Evolutionary conservation across 2,888 invertebrate genomes (phyloP), one percentile per base, ranked within the genome.

Genomic region (Keiferia lycopersicella): DNA sequence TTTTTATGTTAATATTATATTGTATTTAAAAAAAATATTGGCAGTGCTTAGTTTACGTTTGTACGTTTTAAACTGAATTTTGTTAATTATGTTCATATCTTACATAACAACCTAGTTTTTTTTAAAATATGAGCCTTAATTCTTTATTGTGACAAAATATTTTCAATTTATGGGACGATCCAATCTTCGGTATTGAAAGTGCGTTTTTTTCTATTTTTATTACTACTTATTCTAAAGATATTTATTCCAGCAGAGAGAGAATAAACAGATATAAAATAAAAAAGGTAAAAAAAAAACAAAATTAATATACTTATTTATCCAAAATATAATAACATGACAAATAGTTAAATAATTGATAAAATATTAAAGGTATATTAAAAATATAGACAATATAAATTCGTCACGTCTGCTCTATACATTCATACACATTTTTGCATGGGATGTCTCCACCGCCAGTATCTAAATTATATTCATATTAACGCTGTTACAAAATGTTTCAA

Each of bases 371-470:
- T 34, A 10, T 34, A 16, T 14, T 45, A 45, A 45, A 45, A 45
- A 16, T 45, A 14, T 45, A 41, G 41, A 45, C 45, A 45, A 45
- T n/a, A 16, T 45, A 45, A 45, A 45, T 45, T 45, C 45, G 45
- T 45, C 45, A n/a, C 45, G 16, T 45, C 45, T 45, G 8, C n/a
- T 41, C 14, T 12, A 2, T n/a, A n/a, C 45, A 45, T 45, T 45
- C 34, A 8, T 45, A 41, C 45, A 45, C 2, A 45, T n/a, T 45
- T 14, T n/a, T 0, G 16, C 6, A 16, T 45, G 45, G 45, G 16
- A 6, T 16, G 7, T 45, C 45, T 16, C 45, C 45, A 45, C 7
- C 45, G 6, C 3, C 16, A 45, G n/a, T 45, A 16, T 16, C 34
- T 45, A 45, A 3, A 41, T 41, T 3, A n/a, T 41, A 41, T 41